Evolutionary conservation across 2,113 vertebrate genomes (phyloP), one percentile per base, ranked within the genome.

Genomic region (Geococcyx californianus): DNA sequence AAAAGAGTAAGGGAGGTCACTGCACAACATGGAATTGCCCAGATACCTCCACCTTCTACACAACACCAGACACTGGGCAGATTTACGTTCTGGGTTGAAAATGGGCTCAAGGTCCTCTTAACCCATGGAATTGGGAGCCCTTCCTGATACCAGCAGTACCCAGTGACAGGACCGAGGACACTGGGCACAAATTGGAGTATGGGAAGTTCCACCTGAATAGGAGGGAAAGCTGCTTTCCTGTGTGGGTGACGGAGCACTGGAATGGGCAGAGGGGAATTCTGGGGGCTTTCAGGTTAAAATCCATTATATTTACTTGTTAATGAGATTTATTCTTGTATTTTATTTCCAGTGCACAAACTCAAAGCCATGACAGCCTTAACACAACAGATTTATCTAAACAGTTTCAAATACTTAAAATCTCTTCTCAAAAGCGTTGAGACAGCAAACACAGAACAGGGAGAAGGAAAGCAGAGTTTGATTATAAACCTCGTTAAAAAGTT

Each of bases 321-420:
- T 70, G 24, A 95, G 90, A 95, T 94, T 74, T 92, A 95, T 93
- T 92, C 80, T n/a, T 36, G 64, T 72, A 63, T 91, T 91, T 90
- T 95, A 95, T 96, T 97, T 95, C 91, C 77, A 95, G 83, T 25
- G 60, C 78, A 62, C 26, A 31, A 81, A 84, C 79, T 96, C 81
- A 66, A 60, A 90, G 81, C 68, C 38, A 26, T 55, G 42, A 49
- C 68, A 76, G 58, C 89, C 72, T 92, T 86, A 90, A 89, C 45
- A 12, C 45, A 49, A 74, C 62, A 33, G 29, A 44, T 87, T 74
- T 70, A 81, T 68, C 69, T 91, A 84, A 92, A 70, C 70, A 62
- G 45, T 33, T 92, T 80, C 93, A 90, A 90, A 87, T 91, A 94
- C 78, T 90, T 87, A 75, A 95, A 85, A 69, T 6, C 44, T 86